Base-by-base conservation (phyloP, 2,888 invertebrate genomes). In the Trissoscelio sp. region DNA sequence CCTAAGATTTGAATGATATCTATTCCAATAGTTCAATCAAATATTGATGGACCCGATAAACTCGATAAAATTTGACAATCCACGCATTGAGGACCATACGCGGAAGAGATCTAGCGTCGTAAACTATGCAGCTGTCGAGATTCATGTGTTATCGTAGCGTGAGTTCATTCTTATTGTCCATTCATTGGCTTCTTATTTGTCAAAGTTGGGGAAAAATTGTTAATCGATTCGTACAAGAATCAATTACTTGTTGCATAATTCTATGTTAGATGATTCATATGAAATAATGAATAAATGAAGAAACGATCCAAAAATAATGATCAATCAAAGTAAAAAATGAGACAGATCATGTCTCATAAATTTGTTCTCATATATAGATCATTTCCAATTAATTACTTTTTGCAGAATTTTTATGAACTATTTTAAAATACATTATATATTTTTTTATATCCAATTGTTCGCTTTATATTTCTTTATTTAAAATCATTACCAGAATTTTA, bases 1-100 rank as follows among this genome's bases (percentile, higher is more conserved):
- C n/a, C n/a, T n/a, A n/a, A n/a, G n/a, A n/a, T n/a, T n/a, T n/a
- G n/a, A n/a, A n/a, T n/a, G n/a, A n/a, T n/a, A n/a, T n/a, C n/a
- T n/a, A n/a, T n/a, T n/a, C n/a, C n/a, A n/a, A n/a, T n/a, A n/a
- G n/a, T n/a, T n/a, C n/a, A n/a, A n/a, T n/a, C n/a, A 79, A 73
- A 79, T 73, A 79, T 79, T 79, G 53, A 58, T 42, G 3, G 9
- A 53, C 20, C 39, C 16, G 48, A 58, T 70, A 64, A 69, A 42
- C 7, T 20, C 7, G 79, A 79, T 82, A 69, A 77, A 77, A 70
- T 79, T 79, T 44, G 75, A 79, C 82, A 82, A 82, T 79, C 66
- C 75, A 42, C 31, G 24, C 62, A 79, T 82, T 82, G 75, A 79
- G n/a, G 28, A 16, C 14, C 24, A 34, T 72, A 79, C 53, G 74